Evolutionary conservation across 2,797 vertebrate genomes (phyloP), one percentile per base, ranked within the genome.

Genomic region (Falco novaeseelandiae): DNA sequence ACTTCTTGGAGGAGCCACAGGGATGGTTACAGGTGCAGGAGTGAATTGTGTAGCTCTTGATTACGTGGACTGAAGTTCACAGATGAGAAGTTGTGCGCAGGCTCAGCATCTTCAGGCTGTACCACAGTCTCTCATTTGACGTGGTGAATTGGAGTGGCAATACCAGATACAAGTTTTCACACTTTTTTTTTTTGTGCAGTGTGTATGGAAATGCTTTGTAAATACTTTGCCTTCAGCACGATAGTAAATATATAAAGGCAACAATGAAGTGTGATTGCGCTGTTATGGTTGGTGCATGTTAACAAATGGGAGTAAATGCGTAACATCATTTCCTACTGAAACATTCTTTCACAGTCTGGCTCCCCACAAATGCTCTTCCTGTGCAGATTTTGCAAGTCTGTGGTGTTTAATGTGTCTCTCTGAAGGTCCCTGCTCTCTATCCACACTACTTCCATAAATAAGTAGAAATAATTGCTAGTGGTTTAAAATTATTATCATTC

Each of bases 41-140:
- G 96, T 97, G 95, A 97, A 88, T 89, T 92, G 92, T 93, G 82
- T 94, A 89, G 94, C 94, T 97, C 97, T 96, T 97, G 95, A 97
- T 97, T 98, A 96, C 87, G 80, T 81, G 90, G 94, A 94, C 90
- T 0, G 4, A 83, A 94, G 90, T 93, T 97, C 90, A 81, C 46
- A 89, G 94, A 74, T 71, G 83, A 91, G 72, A 93, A 95, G 91
- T 58, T 96, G 86, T 63, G 65, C 52, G 26, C 57, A 82, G 94
- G 76, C 69, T 88, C n/a, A 63, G 42, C 57, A 32, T 94, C 46
- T 30, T 61, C 29, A 58, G 83, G 65, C 54, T 67, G 36, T 16
- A 5, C 38, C 58, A 32, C 63, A 90, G 74, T 86, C 26, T 74
- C 49, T 84, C 32, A 25, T 89, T 78, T 87, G 49, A 36, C 1